Evolutionary conservation across 1,140 invertebrate species (phyloP).

Genomic region (Camponotus vicinus): DNA sequence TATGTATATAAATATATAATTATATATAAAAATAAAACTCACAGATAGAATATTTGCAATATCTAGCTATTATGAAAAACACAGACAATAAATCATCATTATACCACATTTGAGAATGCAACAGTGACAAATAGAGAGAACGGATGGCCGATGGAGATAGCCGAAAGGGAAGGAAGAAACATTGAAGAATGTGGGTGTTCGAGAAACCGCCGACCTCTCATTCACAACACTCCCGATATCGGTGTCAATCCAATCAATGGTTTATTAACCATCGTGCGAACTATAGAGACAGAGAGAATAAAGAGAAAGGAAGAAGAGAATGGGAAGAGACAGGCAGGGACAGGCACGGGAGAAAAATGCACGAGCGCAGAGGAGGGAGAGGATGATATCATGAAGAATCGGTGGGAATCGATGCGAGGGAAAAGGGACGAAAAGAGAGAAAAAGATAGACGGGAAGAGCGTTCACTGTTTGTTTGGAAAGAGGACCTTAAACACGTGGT

Average conservation of each 20-base stretch:
- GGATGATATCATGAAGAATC: slow-evolving; percentile 67
- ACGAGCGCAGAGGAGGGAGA: slow-evolving; percentile 46
- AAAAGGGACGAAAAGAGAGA: slow-evolving; percentile 54
- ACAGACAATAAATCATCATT: slow-evolving; percentile 47
- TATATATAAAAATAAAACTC: not conserved
- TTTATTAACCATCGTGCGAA: slow-evolving; percentile 83
- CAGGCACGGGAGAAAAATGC: slow-evolving; percentile 43
- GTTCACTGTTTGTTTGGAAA: slow-evolving; percentile 77
- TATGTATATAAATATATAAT: not conserved
- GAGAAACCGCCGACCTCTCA: slow-evolving; percentile 57
- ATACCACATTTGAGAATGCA: slow-evolving; percentile 48
- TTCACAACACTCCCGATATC: slow-evolving; percentile 78
- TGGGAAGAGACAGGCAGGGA: slow-evolving; percentile 10
- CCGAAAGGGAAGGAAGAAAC: slow-evolving; percentile 43
- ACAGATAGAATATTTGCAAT: not conserved
- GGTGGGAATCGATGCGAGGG: slow-evolving; percentile 67
- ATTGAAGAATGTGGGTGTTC: slow-evolving; percentile 59
- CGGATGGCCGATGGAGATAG: not conserved
- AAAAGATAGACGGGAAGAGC: slow-evolving; percentile 44
- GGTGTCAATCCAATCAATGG: slow-evolving; percentile 84
- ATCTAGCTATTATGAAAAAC: slow-evolving; percentile 18
- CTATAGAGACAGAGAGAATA: slow-evolving; percentile 67
- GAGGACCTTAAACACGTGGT: slow-evolving; percentile 80
- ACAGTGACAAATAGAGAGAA: slow-evolving; percentile 51
- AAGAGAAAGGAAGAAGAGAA: not conserved